Evolutionary conservation across 2,797 vertebrate species (phyloP).

Genomic region (Chaetodon trifasciatus): DNA sequence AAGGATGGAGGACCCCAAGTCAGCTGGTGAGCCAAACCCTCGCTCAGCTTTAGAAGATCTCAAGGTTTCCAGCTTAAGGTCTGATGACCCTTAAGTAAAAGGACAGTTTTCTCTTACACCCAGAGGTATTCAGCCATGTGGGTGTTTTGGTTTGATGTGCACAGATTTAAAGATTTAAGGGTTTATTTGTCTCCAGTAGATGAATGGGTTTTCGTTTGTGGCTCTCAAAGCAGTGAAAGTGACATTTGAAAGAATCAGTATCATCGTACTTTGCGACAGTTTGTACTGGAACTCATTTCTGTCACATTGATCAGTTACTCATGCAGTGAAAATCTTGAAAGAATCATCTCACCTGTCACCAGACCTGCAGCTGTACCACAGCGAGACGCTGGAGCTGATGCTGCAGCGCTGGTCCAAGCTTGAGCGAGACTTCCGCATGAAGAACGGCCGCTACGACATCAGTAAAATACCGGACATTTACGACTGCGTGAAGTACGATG

Average conservation of each 20-base stretch:
- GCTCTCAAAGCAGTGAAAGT: neutral
- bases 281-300: neutral
- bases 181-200: neutral
- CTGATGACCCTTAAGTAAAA: neutral
- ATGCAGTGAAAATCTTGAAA: neutral
- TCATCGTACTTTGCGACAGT: no score
- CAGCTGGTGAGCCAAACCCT: slow-evolving; percentile 86
- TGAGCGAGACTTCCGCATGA: slow-evolving; percentile 96
- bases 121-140: no score
- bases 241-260: neutral
- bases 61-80: neutral
- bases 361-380: slow-evolving; percentile 98
- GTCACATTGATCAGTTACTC: neutral
- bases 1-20: slow-evolving; percentile 95
- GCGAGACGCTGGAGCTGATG: slow-evolving; percentile 97
- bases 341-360: slow-evolving; percentile 8
- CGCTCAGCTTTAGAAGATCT: neutral
- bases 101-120: neutral
- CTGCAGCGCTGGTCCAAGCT: slow-evolving; percentile 98
- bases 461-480: slow-evolving; percentile 99
- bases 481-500: slow-evolving; percentile 98
- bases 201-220: neutral
- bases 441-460: slow-evolving; percentile 97
- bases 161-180: neutral
- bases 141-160: neutral